Evolutionary conservation across 2,797 vertebrate species (phyloP).

Genomic region (Novumbra hubbsi): DNA sequence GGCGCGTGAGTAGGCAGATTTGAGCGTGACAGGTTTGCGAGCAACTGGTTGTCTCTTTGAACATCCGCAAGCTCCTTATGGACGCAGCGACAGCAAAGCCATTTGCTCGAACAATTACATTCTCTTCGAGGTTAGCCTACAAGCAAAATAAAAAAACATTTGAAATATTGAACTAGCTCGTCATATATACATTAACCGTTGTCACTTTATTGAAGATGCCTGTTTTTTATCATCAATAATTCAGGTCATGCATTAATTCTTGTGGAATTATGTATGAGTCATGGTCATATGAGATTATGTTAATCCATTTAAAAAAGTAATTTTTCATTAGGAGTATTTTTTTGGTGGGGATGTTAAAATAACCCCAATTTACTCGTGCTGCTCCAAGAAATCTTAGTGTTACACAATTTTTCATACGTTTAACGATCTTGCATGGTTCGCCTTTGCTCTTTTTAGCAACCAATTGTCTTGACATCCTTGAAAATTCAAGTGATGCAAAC

Average conservation of each 20-base stretch:
- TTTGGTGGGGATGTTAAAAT: conserved; percentile 2
- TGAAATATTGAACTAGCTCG: not conserved
- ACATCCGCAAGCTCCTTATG: conserved; percentile 43
- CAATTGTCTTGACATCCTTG: not conserved
- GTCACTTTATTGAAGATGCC: not conserved
- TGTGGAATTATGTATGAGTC: not conserved
- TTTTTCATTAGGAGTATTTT: not conserved
- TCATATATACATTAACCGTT: not conserved
- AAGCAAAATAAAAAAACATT: not conserved
- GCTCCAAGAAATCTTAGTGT: too few relatives aligned
- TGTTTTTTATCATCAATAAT: not conserved
- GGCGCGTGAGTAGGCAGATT: conserved; percentile 55
- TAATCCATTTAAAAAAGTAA: conserved; percentile 14
- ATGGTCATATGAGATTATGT: not conserved
- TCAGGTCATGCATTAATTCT: not conserved
- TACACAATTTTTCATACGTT: not conserved
- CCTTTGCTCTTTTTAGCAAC: not conserved
- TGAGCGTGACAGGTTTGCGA: conserved; percentile 57
- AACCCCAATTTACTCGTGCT: not conserved
- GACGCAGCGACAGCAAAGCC: conserved; percentile 42
- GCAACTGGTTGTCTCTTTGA: conserved; percentile 71
- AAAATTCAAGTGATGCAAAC: not conserved
- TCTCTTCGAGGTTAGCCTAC: not conserved
- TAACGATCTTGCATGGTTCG: not conserved
- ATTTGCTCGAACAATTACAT: conserved; percentile 16